These are phyloP conservation scores for Meghimatium bilineatum DNA, from an alignment of 2,888 invertebrate species.

Conservation along the genomic window DNA sequence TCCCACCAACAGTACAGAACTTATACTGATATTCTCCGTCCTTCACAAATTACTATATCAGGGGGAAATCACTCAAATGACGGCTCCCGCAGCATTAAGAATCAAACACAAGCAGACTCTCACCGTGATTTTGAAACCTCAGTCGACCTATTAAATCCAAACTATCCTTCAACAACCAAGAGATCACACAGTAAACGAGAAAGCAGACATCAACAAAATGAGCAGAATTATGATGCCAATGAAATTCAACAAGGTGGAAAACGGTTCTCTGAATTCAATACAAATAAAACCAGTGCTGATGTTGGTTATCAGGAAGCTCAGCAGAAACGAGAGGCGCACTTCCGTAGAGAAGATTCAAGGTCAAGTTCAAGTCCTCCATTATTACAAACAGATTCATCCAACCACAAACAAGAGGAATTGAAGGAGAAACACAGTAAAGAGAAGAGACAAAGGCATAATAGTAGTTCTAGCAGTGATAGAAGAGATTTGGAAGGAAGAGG, in stretches of 20 bases:
- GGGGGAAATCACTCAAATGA: background rate
- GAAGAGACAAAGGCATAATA: conserved; percentile 37
- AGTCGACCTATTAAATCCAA: background rate
- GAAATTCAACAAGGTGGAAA: background rate
- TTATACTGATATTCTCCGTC: conserved; percentile 7
- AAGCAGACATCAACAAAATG: background rate
- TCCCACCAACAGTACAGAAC: conserved; percentile 18
- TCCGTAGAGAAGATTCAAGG: conserved; percentile 38
- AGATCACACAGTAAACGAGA: background rate
- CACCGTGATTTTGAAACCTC: background rate
- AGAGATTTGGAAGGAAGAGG: conserved; percentile 10
- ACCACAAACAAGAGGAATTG: conserved; percentile 18
- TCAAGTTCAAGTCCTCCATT: conserved; percentile 45
- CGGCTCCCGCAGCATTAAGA: conserved; percentile 9
- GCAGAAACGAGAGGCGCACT: conserved; percentile 18
- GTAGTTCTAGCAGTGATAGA: conserved; percentile 44
- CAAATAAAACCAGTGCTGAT: background rate
- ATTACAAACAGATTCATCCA: conserved; percentile 1
- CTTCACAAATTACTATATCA: conserved; percentile 24
- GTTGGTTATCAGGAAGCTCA: background rate
- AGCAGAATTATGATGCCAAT: background rate
- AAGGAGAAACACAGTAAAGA: conserved; percentile 30
- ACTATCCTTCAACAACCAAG: background rate
- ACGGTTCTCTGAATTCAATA: background rate
- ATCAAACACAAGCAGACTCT: background rate